phyloP scores from a whole-genome alignment of 2,888 invertebrate species.

The Andrena chrysosceles region DNA sequence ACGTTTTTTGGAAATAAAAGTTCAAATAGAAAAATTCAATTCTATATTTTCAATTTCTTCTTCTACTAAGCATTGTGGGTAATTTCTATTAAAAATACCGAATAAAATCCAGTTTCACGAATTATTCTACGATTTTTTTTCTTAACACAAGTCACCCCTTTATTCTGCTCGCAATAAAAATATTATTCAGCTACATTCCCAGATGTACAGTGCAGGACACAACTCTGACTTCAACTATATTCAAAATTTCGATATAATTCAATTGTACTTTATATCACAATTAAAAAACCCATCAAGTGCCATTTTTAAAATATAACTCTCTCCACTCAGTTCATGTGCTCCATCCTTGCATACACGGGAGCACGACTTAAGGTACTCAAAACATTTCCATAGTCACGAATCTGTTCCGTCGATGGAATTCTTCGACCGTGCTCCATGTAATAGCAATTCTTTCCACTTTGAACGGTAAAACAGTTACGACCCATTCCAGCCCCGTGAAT shows the following conservation, averaged over 20 bases:
- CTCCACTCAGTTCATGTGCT: not conserved
- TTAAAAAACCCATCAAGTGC: no score
- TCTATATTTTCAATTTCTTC: no score
- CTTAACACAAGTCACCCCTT: not conserved
- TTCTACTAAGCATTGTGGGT: no score
- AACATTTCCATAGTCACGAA: not conserved
- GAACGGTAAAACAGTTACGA: conserved; percentile 34
- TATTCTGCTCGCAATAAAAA: not conserved
- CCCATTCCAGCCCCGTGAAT: conserved; percentile 32
- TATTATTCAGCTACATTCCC: not conserved
- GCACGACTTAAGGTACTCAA: not conserved
- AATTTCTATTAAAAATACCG: not conserved
- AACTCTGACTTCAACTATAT: not conserved
- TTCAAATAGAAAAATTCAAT: no score
- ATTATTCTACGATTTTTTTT: conserved; percentile 1
- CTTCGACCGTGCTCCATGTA: not conserved
- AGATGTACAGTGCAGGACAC: not conserved
- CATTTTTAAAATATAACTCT: no score
- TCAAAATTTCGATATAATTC: not conserved
- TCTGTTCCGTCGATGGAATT: not conserved
- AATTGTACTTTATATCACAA: not conserved
- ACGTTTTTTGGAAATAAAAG: no score
- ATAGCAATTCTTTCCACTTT: conserved; percentile 13
- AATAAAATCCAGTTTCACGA: not conserved
- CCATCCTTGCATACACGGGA: not conserved